phyloP scores from a whole-genome alignment of 2,113 vertebrate genomes.

The Sebastes schlegelii region DNA sequence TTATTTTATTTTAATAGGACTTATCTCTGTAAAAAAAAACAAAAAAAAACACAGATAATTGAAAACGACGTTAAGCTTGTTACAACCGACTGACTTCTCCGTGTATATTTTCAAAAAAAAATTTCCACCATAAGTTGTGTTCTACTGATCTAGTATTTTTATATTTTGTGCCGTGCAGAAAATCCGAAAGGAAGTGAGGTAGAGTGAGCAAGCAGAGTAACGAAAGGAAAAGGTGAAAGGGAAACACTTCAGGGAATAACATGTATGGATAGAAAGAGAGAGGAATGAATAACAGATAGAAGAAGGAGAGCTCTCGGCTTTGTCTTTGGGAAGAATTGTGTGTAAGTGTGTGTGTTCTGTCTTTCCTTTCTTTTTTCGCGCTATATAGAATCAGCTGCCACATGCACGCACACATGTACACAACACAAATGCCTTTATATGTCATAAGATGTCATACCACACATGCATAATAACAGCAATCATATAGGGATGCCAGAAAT shows the following conservation, averaged over 20 bases:
- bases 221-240: constrained; percentile 19
- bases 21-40: not conserved
- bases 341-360: not conserved
- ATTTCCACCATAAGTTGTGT: not conserved
- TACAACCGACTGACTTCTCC: not conserved
- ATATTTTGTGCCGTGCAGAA: not conserved
- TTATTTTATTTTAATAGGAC: not conserved
- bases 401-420: constrained; percentile 6
- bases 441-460: not conserved
- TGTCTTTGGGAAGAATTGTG: constrained; percentile 14
- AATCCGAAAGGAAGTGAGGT: not conserved
- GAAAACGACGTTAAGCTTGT: not conserved
- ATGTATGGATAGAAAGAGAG: constrained; percentile 5
- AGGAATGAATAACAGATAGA: constrained; percentile 32
- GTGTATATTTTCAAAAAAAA: not conserved
- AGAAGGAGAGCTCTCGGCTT: constrained; percentile 32
- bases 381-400: not conserved
- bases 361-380: not conserved
- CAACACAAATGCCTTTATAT: not conserved
- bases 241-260: constrained; percentile 28
- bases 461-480: not conserved
- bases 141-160: constrained; percentile 2
- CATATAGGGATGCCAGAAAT: no score
- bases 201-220: not conserved
- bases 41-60: not conserved